Evolutionary conservation across 2,888 invertebrate species (phyloP), one percentile per base, ranked within the genome.

Genomic region (Boloria euphrosyne): DNA sequence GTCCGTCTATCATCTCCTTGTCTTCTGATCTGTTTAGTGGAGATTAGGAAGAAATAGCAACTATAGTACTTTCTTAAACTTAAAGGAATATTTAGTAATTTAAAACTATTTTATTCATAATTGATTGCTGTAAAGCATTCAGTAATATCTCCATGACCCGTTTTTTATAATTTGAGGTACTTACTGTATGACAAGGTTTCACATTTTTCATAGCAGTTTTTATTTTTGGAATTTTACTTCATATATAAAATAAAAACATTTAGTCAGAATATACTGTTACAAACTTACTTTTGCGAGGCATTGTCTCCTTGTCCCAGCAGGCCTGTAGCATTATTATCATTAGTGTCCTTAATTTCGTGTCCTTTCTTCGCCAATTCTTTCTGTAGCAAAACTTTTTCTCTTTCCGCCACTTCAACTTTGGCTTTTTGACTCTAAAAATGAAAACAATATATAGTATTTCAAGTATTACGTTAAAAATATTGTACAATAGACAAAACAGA

Each of bases 1-100:
- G 96, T 13, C 94, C 94, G 72, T 95, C 95, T 58, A 94, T 92
- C 74, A 93, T 92, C 65, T 94, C 93, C 74, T 94, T 93, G 58
- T 95, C 95, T 76, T 95, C 94, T 60, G 92, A 76, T n/a, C 89
- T 89, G 73, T 16, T 68, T 13, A 16, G 44, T 57, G n/a, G 6
- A 22, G 22, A 46, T 57, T 10, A 38, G 7, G 10, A 38, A 38
- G 10, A 10, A 10, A 10, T 10, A 38, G 7, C 6, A 6, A 31
- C 31, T 31, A 31, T 31, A 31, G 6, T 31, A 31, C 31, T 31
- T 31, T 31, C 6, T 31, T 6, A 31, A 6, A 31, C 31, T 31
- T 31, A 31, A 1, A 6, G 22, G 22, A 22, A 22, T 22, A 22
- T 22, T 22, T 22, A 3, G 22, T 22, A 22, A 22, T 22, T 22